Evolutionary conservation across 2,113 vertebrate genomes (phyloP).

Genomic region (Hepsetus odoe): DNA sequence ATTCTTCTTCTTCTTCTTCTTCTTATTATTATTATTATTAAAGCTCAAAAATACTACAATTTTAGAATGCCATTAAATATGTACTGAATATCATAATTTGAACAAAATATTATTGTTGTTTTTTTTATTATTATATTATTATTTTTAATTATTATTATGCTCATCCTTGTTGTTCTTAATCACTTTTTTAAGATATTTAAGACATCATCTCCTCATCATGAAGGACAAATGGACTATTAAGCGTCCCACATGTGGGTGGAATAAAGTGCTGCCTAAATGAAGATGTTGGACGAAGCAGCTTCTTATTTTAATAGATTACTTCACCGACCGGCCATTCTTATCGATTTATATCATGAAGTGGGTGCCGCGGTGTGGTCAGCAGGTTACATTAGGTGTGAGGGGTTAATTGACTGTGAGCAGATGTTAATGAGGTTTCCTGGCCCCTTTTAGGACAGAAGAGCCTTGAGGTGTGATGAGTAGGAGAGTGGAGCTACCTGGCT

Average conservation of each 20-base stretch:
- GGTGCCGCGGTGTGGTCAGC: conserved; percentile 58
- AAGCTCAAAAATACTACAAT: too few relatives aligned
- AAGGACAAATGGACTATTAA: neutral
- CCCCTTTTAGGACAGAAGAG: conserved; percentile 34
- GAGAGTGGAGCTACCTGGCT: conserved; percentile 18
- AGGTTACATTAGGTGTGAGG: conserved; percentile 47
- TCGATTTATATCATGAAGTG: conserved; percentile 58
- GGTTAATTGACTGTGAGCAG: conserved; percentile 75
- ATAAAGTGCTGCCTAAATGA: conserved; percentile 37
- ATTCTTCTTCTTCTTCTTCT: too few relatives aligned
- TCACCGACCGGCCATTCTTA: conserved; percentile 64
- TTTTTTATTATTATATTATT: too few relatives aligned
- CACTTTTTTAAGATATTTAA: too few relatives aligned
- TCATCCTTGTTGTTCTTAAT: too few relatives aligned
- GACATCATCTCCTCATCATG: neutral
- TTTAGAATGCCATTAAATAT: too few relatives aligned
- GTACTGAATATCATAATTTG: too few relatives aligned
- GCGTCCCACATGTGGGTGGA: conserved; percentile 3
- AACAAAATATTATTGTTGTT: too few relatives aligned
- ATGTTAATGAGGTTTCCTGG: conserved; percentile 67
- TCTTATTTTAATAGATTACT: conserved; percentile 55
- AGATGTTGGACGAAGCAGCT: conserved; percentile 27
- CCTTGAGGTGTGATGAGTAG: conserved; percentile 49
- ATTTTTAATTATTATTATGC: too few relatives aligned
- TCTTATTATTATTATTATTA: too few relatives aligned